Evolutionary conservation across 2,888 invertebrate species (phyloP).

Genomic region (Slavum lentiscoides): DNA sequence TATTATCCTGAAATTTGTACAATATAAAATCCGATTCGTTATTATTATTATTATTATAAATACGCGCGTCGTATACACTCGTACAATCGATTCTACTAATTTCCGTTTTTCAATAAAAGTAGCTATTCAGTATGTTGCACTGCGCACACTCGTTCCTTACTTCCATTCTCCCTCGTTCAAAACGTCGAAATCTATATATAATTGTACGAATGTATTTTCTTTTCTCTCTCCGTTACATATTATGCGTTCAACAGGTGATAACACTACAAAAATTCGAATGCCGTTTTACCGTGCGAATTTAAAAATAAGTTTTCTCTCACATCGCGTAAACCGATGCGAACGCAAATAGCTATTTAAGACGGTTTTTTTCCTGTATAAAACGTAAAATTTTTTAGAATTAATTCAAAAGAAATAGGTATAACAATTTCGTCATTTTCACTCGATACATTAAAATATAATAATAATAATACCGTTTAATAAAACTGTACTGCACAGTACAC

Average conservation of each 20-base stretch:
- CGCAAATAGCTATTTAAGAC: too few species aligned
- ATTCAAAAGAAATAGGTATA: too few species aligned
- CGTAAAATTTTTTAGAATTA: too few species aligned
- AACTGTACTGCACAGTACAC: too few species aligned
- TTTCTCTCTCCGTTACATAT: neutral
- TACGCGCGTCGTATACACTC: neutral
- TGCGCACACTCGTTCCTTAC: neutral
- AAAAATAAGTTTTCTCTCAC: too few species aligned
- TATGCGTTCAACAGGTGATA: conserved; percentile 5
- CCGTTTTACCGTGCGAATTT: too few species aligned
- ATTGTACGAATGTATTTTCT: neutral
- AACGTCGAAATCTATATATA: neutral
- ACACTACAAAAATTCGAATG: neutral
- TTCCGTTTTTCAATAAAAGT: neutral
- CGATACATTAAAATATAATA: too few species aligned
- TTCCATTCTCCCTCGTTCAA: neutral
- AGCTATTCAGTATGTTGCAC: too few species aligned
- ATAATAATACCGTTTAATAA: too few species aligned
- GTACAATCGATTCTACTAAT: conserved; percentile 13
- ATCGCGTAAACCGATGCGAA: too few species aligned
- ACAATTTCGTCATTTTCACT: too few species aligned
- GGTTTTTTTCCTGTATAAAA: too few species aligned
- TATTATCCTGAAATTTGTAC: neutral
- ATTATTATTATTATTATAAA: neutral
- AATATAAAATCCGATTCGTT: neutral